Conservation (phyloP, 2,113 vertebrate species). For the Propithecus coquereli region DNA sequence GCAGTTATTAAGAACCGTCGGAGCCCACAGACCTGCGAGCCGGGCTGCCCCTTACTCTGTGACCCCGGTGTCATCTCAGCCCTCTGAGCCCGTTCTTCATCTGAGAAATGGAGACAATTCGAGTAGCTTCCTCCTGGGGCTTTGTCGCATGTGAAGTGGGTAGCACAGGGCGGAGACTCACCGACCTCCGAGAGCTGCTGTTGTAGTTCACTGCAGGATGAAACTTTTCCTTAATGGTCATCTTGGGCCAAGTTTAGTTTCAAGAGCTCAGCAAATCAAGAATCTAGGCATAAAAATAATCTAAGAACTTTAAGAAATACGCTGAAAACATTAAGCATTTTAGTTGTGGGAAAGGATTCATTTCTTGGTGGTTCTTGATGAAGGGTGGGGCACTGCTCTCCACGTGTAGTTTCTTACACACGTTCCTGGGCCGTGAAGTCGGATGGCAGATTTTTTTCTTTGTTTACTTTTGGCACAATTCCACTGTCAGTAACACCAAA, state of each 20-base stretch:
- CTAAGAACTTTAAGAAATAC: not conserved
- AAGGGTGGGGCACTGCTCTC: not conserved
- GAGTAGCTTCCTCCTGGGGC: fast-evolving
- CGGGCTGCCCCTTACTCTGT: not conserved
- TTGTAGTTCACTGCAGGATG: not conserved
- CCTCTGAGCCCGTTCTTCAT: not conserved
- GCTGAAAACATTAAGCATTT: not conserved
- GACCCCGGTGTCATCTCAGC: not conserved
- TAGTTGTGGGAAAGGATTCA: not conserved
- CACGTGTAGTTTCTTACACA: not conserved
- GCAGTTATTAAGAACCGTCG: not conserved
- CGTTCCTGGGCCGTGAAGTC: not conserved
- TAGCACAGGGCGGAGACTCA: not conserved
- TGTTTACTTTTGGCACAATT: not conserved
- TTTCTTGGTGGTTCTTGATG: not conserved
- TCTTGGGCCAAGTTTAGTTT: not conserved
- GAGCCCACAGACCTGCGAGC: not conserved
- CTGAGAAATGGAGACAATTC: not conserved
- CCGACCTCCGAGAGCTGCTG: fast-evolving
- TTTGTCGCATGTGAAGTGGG: not conserved
- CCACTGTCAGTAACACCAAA: not conserved
- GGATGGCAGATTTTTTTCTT: not conserved
- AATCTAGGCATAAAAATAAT: not conserved
- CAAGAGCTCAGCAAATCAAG: not conserved
- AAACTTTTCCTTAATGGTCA: not conserved